Base-by-base conservation (phyloP, 2,888 invertebrate genomes). In the Poecilobothrus nobilitatus region DNA sequence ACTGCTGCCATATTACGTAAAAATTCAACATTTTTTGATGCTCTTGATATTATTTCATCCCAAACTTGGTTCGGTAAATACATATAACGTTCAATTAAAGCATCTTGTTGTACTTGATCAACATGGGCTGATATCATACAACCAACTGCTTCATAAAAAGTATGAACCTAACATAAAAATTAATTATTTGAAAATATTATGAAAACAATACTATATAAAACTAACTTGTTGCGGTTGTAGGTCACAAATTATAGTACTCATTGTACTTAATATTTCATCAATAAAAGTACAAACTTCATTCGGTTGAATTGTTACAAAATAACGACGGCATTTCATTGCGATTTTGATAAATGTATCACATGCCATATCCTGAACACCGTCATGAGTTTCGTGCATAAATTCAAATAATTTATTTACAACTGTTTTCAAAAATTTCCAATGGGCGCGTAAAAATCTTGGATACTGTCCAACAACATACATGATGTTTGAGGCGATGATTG, bases 391-490 rank as follows among this genome's bases (percentile, higher is more conserved):
- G 81, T 99, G 99, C 99, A 99, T 99, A 82, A 99, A 99, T 84
- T 99, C 99, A 84, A 99, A 99, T 69, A 99, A 87, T 84, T 99
- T 99, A 84, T 98, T 99, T 71, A 99, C 97, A 78, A 99, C 99
- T 67, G 99, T 99, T 86, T 99, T 99, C 72, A 99, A 86, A 83
- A 99, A 99, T 81, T 97, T 95, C 99, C 99, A 99, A 83, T 99
- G 99, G n/a, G 97, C 97, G 75, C 97, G 86, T 71, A 99, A 85
- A 84, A 99, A 99, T 70, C 98, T 85, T 65, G 99, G 99, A 84
- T 99, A 99, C 82, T 99, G 99, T 4, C 99, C 99, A 68, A 99
- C 99, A 70, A 99, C 98, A 83, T 99, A 98, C 99, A 99, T 99
- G 73, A 99, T 99, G 84, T 99, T 99, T 73, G 97, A 97, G 20